Evolutionary conservation across 2,888 invertebrate species (phyloP), one percentile per base, ranked within the genome.

Genomic region (Agonum fuliginosum): DNA sequence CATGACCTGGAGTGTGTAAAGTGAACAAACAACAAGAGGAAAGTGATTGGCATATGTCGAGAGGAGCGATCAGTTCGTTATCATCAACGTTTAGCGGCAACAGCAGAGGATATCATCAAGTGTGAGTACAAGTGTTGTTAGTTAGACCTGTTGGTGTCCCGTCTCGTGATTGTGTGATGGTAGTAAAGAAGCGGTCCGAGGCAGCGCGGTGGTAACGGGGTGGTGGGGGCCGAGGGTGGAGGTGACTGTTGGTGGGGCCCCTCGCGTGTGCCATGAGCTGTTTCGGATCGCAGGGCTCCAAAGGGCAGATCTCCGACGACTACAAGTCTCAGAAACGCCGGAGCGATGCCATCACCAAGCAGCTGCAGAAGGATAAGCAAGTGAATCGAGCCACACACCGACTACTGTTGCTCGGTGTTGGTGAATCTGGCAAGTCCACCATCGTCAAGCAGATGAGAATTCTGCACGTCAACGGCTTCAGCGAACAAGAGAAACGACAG

Each of bases 361-460:
- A 99, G 89, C 92, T 99, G 87, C 98, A 98, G 88, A 98, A 98
- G 90, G 99, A 99, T 89, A 99, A 99, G 91, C 89, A 91, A 88
- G 91, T 97, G 86, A 99, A 99, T 88, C 93, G 98, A 86, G 99
- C 99, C 83, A 99, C 99, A 83, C 99, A 99, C 90, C 94, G 99
- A 86, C 92, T 99, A 83, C 92, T 99, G 81, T 91, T 99, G 82
- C 91, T 99, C 85, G 99, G 98, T 84, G 98, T 98, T 84, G 98
- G 99, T 85, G 99, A 99, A 90, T 98, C 98, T 79, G 99, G 99
- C 84, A 99, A 99, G 91, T 99, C 98, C 85, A 99, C 99, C 83
- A 99, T 99, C 88, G 99, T 99, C 85, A 99, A 99, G 90, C 99
- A 99, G 91, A 99, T 99, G 99, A 93, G 98, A 87, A 99, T 99